These are phyloP conservation scores for Sparus aurata DNA, from an alignment of 2,797 vertebrate species.

Conservation along the genomic window DNA sequence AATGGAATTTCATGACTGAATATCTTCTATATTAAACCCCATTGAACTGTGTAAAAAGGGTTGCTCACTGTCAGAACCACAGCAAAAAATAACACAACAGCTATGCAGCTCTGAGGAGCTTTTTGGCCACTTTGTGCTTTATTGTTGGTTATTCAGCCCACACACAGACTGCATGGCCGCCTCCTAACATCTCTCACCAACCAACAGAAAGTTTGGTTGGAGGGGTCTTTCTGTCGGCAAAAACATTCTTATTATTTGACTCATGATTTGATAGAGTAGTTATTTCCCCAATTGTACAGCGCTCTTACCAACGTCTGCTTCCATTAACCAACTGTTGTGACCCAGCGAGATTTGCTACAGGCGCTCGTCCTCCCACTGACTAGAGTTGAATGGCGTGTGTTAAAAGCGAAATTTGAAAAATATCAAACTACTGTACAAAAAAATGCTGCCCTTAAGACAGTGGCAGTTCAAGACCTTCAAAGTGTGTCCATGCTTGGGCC, in stretches of 20 bases:
- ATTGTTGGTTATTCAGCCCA: slow-evolving; percentile 27
- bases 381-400: slow-evolving; percentile 1
- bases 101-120: background rate
- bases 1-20: background rate
- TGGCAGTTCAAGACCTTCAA: too few relatives aligned
- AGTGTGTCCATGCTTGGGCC: too few relatives aligned
- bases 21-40: background rate
- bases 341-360: slow-evolving; percentile 9
- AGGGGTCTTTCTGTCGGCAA: background rate
- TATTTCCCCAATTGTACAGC: background rate
- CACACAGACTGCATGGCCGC: slow-evolving; percentile 20
- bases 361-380: slow-evolving; percentile 13
- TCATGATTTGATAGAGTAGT: slow-evolving; percentile 30
- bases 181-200: slow-evolving; percentile 10
- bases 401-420: slow-evolving; percentile 13
- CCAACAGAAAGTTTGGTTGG: slow-evolving; percentile 7
- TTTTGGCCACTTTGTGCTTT: slow-evolving; percentile 20
- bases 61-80: background rate
- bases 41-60: background rate
- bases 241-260: slow-evolving; percentile 2
- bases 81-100: background rate
- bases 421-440: background rate
- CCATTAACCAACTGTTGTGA: slow-evolving; percentile 20
- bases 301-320: slow-evolving; percentile 16
- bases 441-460: background rate